Conservation (phyloP, 2,797 vertebrate species). For the Diplodus sargus region DNA sequence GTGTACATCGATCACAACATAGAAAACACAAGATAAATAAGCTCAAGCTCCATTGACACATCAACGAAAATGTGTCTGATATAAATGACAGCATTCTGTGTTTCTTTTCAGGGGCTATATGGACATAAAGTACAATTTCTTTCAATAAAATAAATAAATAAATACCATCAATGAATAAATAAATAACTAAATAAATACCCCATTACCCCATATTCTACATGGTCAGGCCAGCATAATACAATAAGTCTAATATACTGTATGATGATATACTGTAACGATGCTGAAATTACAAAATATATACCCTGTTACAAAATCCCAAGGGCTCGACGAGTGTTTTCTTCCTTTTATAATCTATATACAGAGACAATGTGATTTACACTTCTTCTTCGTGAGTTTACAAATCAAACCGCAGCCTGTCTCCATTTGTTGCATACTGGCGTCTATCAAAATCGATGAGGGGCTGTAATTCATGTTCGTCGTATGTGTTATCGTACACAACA, state of each 20-base stretch:
- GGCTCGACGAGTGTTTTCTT: conserved; percentile 66
- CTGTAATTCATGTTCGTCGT: conserved; percentile 20
- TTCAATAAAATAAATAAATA: conserved; percentile 69
- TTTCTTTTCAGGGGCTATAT: conserved; percentile 69
- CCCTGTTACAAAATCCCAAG: conserved; percentile 74
- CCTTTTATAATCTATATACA: conserved; percentile 73
- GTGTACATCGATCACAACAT: conserved; percentile 79
- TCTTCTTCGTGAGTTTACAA: conserved; percentile 50
- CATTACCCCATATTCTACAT: conserved; percentile 60
- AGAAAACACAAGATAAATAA: conserved; percentile 82
- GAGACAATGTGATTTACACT: conserved; percentile 70
- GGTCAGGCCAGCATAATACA: conserved; percentile 75
- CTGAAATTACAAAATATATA: conserved; percentile 81
- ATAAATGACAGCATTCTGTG: conserved; percentile 69
- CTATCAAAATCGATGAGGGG: conserved; percentile 45
- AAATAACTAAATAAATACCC: conserved; percentile 72
- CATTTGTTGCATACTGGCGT: conserved; percentile 56
- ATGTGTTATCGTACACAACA: conserved; percentile 45
- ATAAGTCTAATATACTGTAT: conserved; percentile 70
- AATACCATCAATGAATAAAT: conserved; percentile 71
- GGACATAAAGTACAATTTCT: conserved; percentile 66
- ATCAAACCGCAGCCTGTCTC: conserved; percentile 53
- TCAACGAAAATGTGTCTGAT: conserved; percentile 70
- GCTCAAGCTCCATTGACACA: conserved; percentile 75
- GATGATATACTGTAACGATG: conserved; percentile 72